These are phyloP conservation scores for Speoplatyrhinus poulsoni DNA, from an alignment of 2,113 vertebrate species.

Conservation along the genomic window DNA sequence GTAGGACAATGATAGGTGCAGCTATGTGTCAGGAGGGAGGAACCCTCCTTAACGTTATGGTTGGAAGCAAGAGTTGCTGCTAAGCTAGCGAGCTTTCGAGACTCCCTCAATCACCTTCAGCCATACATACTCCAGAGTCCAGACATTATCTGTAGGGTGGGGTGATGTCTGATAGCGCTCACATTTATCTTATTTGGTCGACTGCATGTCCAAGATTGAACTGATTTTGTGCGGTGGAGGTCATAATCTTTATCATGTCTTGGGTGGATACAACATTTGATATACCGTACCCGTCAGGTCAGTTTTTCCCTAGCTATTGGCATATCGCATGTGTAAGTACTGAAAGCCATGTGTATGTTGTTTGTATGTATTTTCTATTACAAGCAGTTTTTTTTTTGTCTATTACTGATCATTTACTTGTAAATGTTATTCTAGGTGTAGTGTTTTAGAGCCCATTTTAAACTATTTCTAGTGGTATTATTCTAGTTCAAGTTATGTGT, in stretches of 20 bases:
- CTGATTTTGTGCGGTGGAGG: slow-evolving; percentile 25
- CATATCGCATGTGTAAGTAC: slow-evolving; percentile 48
- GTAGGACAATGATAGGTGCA: slow-evolving; percentile 55
- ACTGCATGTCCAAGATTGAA: slow-evolving; percentile 30
- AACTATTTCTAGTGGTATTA: neutral
- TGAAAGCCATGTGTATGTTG: slow-evolving; percentile 19
- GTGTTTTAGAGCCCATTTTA: slow-evolving; percentile 14
- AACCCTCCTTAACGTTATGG: slow-evolving; percentile 45
- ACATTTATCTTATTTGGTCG: slow-evolving; percentile 29
- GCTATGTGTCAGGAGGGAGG: slow-evolving; percentile 61
- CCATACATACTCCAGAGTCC: slow-evolving; percentile 59
- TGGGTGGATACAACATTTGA: slow-evolving; percentile 52
- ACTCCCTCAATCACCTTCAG: slow-evolving; percentile 72
- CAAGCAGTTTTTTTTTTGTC: neutral
- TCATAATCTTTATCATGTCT: slow-evolving; percentile 44
- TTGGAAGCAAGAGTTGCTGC: slow-evolving; percentile 2
- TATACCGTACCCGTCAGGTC: slow-evolving; percentile 38
- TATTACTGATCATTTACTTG: neutral
- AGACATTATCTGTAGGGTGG: slow-evolving; percentile 70
- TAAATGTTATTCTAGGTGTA: neutral
- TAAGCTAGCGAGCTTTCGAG: slow-evolving; percentile 57
- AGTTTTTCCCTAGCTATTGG: slow-evolving; percentile 25
- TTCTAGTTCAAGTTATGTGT: slow-evolving; percentile 2
- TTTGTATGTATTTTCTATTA: no score
- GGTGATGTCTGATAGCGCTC: slow-evolving; percentile 47